phyloP scores from a whole-genome alignment of 2,797 vertebrate genomes.

The Acanthurus leucopareius region DNA sequence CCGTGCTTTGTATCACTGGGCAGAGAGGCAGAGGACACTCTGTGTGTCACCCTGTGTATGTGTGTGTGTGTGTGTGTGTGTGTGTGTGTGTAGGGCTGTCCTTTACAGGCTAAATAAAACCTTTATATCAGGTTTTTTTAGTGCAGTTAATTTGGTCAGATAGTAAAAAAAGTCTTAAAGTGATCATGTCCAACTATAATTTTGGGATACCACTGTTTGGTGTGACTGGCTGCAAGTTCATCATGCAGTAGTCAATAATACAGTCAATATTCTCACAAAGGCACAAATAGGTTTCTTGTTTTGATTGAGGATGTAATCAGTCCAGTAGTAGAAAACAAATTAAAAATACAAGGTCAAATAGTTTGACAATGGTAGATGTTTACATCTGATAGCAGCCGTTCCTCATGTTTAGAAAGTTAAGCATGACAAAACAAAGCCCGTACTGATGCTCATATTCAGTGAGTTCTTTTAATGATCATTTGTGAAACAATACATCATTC shows the following conservation, averaged over 20 bases:
- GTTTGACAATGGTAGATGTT: background rate
- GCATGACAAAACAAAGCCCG: background rate
- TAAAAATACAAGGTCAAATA: background rate
- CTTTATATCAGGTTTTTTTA: background rate
- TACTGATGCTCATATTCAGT: background rate
- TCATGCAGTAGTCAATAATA: too few relatives aligned
- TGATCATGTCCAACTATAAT: too few relatives aligned
- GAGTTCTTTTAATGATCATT: background rate
- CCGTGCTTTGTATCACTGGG: conserved; percentile 5
- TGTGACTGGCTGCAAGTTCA: too few relatives aligned
- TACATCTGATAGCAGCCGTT: background rate
- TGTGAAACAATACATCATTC: conserved; percentile 22
- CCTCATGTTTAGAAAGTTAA: background rate
- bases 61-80: too few relatives aligned
- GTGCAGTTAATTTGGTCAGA: background rate
- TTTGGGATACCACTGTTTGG: background rate
- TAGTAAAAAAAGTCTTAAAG: background rate
- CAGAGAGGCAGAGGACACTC: background rate
- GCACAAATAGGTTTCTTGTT: background rate
- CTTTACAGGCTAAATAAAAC: background rate
- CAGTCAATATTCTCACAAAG: background rate
- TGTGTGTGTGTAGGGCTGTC: background rate
- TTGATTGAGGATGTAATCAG: background rate
- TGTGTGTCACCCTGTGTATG: too few relatives aligned
- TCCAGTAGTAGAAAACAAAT: background rate